Evolutionary conservation across 2,113 vertebrate species (phyloP).

Genomic region (Anthoscopus minutus): DNA sequence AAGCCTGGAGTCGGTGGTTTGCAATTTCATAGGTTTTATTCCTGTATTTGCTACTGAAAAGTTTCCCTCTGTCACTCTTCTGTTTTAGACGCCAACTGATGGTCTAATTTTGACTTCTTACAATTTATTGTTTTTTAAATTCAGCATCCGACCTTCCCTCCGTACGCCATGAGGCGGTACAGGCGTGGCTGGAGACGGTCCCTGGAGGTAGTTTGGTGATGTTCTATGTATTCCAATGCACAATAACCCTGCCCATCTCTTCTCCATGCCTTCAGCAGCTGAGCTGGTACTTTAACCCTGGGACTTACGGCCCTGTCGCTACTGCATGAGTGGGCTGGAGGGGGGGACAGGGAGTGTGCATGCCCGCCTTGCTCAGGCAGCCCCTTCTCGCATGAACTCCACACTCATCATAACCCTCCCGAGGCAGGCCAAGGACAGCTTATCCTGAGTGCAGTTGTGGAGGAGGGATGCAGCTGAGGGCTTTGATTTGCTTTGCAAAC

Average conservation of each 20-base stretch:
- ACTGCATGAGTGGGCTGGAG: conserved; percentile 63
- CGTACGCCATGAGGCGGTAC: conserved; percentile 87
- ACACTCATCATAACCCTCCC: background rate
- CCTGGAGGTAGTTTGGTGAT: conserved; percentile 91
- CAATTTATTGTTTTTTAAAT: conserved; percentile 73
- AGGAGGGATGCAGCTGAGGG: background rate
- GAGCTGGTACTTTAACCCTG: conserved; percentile 70
- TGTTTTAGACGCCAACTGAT: background rate
- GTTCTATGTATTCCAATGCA: conserved; percentile 60
- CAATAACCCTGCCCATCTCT: conserved; percentile 66
- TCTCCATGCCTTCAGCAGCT: conserved; percentile 62
- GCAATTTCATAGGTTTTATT: background rate
- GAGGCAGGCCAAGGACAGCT: background rate
- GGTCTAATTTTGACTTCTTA: conserved; percentile 64
- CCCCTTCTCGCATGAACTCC: conserved; percentile 59
- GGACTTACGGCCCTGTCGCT: conserved; percentile 51
- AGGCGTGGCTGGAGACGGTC: conserved; percentile 97
- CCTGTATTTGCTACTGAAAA: background rate
- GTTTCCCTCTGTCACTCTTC: conserved; percentile 13
- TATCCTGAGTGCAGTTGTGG: background rate
- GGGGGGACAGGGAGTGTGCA: background rate
- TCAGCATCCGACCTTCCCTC: conserved; percentile 88
- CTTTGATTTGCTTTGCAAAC: background rate
- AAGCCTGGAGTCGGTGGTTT: background rate
- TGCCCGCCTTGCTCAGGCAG: conserved; percentile 58